Conservation (phyloP, 2,797 vertebrate species). For the Phataginus tricuspis region DNA sequence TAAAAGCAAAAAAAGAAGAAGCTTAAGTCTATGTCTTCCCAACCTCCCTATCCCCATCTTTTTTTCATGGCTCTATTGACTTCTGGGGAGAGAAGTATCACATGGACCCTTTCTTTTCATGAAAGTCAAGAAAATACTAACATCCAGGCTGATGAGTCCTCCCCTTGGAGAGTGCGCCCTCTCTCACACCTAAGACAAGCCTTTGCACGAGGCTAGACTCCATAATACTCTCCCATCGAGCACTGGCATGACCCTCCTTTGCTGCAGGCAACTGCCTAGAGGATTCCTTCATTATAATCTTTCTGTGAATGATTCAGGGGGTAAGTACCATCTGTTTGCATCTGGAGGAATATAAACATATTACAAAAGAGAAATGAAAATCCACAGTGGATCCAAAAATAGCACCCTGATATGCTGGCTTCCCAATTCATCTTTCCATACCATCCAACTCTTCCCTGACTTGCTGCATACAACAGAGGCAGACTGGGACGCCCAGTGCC, state of each 20-base stretch:
- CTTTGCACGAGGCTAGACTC: neutral
- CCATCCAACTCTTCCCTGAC: neutral
- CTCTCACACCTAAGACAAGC: neutral
- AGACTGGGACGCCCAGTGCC: neutral
- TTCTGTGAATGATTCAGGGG: constrained; percentile 56
- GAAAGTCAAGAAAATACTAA: neutral
- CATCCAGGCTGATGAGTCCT: neutral
- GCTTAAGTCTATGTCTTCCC: neutral
- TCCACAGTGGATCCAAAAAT: constrained; percentile 31
- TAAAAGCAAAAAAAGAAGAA: neutral
- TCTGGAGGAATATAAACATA: constrained; percentile 58
- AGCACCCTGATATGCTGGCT: neutral
- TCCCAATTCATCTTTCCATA: neutral
- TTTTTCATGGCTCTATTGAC: neutral
- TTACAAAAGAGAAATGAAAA: constrained; percentile 60
- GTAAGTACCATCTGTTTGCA: constrained; percentile 38
- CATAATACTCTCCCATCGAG: neutral
- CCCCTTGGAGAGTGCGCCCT: neutral
- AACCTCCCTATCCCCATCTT: neutral
- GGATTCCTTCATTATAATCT: constrained; percentile 33
- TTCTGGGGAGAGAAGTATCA: neutral
- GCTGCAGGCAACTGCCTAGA: constrained; percentile 23
- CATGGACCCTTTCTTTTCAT: neutral
- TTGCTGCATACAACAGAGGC: neutral
- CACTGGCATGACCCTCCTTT: neutral